These are phyloP conservation scores for Helicoverpa zea DNA, from an alignment of 1,140 invertebrate genomes.

Conservation along the genomic window DNA sequence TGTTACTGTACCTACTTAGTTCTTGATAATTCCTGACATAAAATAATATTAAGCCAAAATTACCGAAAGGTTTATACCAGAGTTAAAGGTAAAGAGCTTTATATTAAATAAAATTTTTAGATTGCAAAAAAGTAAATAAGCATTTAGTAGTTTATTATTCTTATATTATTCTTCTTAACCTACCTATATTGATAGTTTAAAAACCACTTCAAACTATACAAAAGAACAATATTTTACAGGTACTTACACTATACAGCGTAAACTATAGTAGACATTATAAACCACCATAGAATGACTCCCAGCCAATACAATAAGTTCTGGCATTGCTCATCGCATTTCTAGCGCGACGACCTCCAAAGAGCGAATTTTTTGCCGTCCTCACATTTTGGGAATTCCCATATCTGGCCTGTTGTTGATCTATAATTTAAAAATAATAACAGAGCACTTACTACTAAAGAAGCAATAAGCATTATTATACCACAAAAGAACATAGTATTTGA, in stretches of 20 bases:
- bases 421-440: constrained; percentile 53
- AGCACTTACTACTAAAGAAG: constrained; percentile 8
- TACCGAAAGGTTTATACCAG: too few species aligned
- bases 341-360: constrained; percentile 51
- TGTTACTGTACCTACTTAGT: too few species aligned
- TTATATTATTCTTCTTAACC: too few species aligned
- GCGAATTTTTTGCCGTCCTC: constrained; percentile 53
- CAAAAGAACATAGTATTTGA: background rate
- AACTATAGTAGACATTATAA: background rate
- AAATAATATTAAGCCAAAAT: too few species aligned
- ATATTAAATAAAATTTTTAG: too few species aligned
- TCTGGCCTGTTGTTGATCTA: constrained; percentile 43
- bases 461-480: constrained; percentile 2
- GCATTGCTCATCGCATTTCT: constrained; percentile 15
- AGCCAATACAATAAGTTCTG: constrained; percentile 19
- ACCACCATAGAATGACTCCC: background rate
- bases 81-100: too few species aligned
- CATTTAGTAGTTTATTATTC: too few species aligned
- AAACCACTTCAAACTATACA: too few species aligned
- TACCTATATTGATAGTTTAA: too few species aligned
- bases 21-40: too few species aligned
- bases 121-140: too few species aligned
- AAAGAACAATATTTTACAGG: too few species aligned
- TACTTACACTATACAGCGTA: background rate
- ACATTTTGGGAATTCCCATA: constrained; percentile 54